phyloP scores from a whole-genome alignment of 2,113 vertebrate genomes.

The Callocephalon fimbriatum region DNA sequence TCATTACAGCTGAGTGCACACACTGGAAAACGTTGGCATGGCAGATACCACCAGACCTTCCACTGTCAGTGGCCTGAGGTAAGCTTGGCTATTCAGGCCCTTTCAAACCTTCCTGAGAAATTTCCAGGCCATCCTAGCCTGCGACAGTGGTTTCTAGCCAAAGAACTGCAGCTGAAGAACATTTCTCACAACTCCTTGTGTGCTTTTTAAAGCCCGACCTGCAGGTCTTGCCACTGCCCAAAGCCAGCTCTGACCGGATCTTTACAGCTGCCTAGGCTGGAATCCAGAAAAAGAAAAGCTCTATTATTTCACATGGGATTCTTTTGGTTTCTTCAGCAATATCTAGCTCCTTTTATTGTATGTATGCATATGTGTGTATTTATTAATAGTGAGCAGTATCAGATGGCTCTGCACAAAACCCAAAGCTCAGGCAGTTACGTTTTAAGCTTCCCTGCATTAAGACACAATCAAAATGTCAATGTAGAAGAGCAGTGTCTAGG shows the following conservation, averaged over 20 bases:
- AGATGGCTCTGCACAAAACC: background rate
- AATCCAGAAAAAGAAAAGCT: background rate
- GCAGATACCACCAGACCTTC: conserved; percentile 29
- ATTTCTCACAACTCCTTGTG: background rate
- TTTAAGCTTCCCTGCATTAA: background rate
- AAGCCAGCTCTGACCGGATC: background rate
- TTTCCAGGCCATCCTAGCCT: background rate
- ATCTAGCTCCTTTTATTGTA: background rate
- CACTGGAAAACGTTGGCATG: background rate
- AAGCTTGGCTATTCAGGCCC: background rate
- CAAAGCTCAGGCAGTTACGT: background rate
- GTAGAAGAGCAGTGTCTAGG: background rate
- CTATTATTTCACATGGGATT: background rate
- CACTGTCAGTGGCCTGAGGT: background rate
- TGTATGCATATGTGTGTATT: background rate
- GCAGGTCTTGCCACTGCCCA: background rate
- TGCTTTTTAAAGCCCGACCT: conserved; percentile 11
- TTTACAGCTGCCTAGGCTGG: background rate
- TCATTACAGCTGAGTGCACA: background rate
- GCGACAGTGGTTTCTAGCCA: background rate
- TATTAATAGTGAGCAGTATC: background rate
- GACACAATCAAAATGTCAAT: background rate
- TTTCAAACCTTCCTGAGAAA: conserved; percentile 22
- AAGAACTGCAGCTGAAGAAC: background rate
- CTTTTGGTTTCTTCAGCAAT: conserved; percentile 26